Evolutionary conservation across 2,113 vertebrate genomes (phyloP).

Genomic region (Cnemophilus loriae): DNA sequence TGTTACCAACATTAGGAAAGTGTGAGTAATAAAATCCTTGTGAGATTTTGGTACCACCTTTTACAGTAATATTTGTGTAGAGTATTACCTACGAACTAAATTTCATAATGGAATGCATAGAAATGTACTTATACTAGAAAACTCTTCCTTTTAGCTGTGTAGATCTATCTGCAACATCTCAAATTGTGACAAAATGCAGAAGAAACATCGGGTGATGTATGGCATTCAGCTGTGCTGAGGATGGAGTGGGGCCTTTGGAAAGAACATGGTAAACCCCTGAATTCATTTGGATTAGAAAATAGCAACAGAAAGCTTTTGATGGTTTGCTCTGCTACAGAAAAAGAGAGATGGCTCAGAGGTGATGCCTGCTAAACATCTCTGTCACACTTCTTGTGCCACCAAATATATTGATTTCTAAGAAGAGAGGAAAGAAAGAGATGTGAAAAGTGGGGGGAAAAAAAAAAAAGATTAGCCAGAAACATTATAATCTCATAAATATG

Average conservation of each 20-base stretch:
- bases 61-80: slow-evolving; percentile 53
- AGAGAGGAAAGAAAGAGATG: background rate
- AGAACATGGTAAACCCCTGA: slow-evolving; percentile 26
- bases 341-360: background rate
- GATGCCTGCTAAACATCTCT: slow-evolving; percentile 10
- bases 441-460: background rate
- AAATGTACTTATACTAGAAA: background rate
- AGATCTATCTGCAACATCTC: background rate
- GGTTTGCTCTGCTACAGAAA: background rate
- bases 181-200: background rate
- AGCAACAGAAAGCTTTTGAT: slow-evolving; percentile 28
- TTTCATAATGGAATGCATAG: background rate
- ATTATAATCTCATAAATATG: slow-evolving; percentile 45
- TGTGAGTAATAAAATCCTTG: slow-evolving; percentile 60
- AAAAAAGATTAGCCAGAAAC: background rate
- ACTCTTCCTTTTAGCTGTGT: background rate
- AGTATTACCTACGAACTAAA: slow-evolving; percentile 10
- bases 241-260: background rate
- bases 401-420: slow-evolving; percentile 38
- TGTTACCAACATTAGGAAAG: slow-evolving; percentile 45
- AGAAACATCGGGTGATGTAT: background rate
- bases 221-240: background rate
- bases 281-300: slow-evolving; percentile 15
- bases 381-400: background rate
- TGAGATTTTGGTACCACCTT: slow-evolving; percentile 41